A percentile compares a stretch with the other conserved stretches of the same genome.
Conservation (phyloP, 2,888 invertebrate species). For the Gastracanthus pulcherrimus region DNA sequence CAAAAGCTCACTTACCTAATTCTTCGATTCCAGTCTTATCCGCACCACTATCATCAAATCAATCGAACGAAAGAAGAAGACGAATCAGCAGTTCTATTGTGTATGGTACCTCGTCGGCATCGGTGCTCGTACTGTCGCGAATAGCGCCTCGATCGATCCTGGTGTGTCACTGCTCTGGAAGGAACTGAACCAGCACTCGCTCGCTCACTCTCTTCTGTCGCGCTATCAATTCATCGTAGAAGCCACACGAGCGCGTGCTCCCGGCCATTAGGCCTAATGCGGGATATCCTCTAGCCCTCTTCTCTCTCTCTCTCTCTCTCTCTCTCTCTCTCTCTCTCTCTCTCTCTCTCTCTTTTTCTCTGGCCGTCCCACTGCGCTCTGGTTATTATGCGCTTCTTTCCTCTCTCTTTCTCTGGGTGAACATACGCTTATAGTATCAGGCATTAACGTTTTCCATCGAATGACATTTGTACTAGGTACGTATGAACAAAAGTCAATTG, state of each 20-base stretch:
- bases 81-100: too few relatives aligned
- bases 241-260: constrained; percentile 33
- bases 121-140: neutral
- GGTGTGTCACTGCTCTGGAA: neutral
- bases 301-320: constrained; percentile 17
- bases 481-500: too few relatives aligned
- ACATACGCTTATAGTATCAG: too few relatives aligned
- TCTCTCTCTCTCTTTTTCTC: constrained; percentile 19
- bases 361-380: neutral
- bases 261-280: constrained; percentile 65
- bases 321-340: neutral
- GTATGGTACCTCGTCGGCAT: neutral
- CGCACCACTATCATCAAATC: too few relatives aligned
- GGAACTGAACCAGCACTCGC: too few relatives aligned
- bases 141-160: constrained; percentile 32
- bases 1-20: too few relatives aligned
- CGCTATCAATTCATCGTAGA: constrained; percentile 26
- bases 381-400: neutral
- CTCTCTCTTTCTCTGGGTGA: neutral
- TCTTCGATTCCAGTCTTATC: too few relatives aligned
- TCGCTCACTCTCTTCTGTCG: neutral
- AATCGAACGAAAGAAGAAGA: too few relatives aligned
- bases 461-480: too few relatives aligned
- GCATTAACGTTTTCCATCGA: too few relatives aligned
- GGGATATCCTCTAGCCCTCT: constrained; percentile 66